A percentile compares a stretch with the other conserved stretches of the same genome.
These are phyloP conservation scores for Isichthys henryi DNA, from an alignment of 2,113 vertebrate species.

Conservation along the genomic window DNA sequence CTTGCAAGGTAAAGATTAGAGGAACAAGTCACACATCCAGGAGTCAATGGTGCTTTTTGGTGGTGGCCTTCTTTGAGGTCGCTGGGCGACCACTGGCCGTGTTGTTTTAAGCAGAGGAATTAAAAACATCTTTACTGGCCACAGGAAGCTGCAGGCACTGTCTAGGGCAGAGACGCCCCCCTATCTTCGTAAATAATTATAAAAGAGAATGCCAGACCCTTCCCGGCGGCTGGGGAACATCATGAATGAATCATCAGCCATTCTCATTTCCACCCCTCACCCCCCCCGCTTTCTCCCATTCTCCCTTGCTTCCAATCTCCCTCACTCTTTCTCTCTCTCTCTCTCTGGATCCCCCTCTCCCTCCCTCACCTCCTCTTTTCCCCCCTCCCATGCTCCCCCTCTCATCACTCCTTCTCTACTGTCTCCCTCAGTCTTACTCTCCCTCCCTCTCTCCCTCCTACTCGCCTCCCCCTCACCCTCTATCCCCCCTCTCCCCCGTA, in stretches of 20 bases:
- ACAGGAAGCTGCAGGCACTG: background rate
- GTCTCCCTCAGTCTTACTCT: conserved; percentile 39
- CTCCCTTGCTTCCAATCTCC: too few species aligned
- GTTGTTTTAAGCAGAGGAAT: background rate
- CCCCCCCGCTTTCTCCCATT: too few species aligned
- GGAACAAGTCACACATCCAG: background rate
- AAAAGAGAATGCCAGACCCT: background rate
- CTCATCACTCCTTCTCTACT: background rate
- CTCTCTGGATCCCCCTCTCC: background rate
- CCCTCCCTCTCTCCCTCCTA: conserved; percentile 25
- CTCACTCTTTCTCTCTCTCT: background rate
- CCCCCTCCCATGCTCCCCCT: too few species aligned
- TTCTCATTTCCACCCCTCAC: conserved; percentile 33
- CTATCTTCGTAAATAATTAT: background rate
- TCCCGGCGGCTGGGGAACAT: conserved; percentile 25
- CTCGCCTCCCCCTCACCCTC: background rate
- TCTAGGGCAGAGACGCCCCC: background rate
- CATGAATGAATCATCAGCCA: conserved; percentile 56
- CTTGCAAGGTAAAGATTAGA: background rate
- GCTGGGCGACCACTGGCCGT: background rate
- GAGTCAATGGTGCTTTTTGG: background rate
- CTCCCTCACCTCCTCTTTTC: background rate
- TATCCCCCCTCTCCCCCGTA: background rate
- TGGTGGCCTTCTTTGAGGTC: background rate
- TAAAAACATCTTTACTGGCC: background rate